Evolutionary conservation across 2,888 invertebrate species (phyloP), one percentile per base, ranked within the genome.

Genomic region (Allolobophora icterica): DNA sequence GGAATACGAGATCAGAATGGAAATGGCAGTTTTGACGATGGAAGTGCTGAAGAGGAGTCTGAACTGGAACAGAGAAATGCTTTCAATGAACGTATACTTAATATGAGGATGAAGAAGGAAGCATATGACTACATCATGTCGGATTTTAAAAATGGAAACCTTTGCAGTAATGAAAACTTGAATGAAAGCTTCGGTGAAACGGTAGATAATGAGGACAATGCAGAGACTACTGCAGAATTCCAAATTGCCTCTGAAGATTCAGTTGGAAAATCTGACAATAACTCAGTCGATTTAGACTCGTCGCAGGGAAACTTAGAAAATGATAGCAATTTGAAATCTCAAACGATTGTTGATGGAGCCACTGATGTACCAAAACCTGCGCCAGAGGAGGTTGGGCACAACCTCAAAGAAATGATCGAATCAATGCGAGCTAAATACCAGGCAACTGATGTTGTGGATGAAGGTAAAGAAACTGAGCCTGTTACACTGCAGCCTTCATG

Each of bases 341-440:
- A 35, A 24, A 19, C 4, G 33, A 30, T n/a, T 33, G 42, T 21
- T 40, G 45, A 89, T 33, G n/a, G 17, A 0, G 71, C 24, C 24
- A 24, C 24, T 52, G 52, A 24, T 24, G 24, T 11, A 2, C 30
- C 30, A 89, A 58, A 90, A 34, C 17, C 35, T 33, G 42, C 1
- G 90, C 35, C 83, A 24, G 90, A 90, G 21, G 84, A 90, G 38
- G 40, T 40, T 40, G 90, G 90, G 17, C 83, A 42, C 30, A 90
- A 90, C 4, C 84, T 83, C 40, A 84, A 90, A 90, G 90, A 90
- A 83, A 84, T 90, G 84, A 90, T 90, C 19, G 38, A 90, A 5
- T 40, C 38, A 15, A 84, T 84, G 35, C 24, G 90, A 38, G 30
- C 87, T 17, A 90, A 90, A 24, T 90, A 90, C 42, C 42, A 89